Evolutionary conservation across 1,140 invertebrate species (phyloP), one percentile per base, ranked within the genome.

Genomic region (Drosophila ficusphila): DNA sequence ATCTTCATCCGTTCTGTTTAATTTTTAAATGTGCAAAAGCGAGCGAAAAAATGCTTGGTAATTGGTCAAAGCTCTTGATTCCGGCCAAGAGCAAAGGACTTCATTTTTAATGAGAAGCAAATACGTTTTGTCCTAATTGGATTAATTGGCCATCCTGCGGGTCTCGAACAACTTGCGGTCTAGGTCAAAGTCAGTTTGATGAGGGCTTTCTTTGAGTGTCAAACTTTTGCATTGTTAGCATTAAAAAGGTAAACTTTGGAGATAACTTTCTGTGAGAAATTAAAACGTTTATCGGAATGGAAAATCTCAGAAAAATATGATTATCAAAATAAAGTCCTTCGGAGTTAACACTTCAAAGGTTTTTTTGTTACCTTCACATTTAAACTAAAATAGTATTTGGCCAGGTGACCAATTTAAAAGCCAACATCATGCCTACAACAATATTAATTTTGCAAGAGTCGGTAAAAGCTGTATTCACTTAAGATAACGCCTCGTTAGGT

Each of bases 71-170:
- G 67, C 8, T 16, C 39, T 18, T 46, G 23, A 65, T 29, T 23
- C 29, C 33, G 33, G 21, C n/a, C 31, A 16, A 34, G 25, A 34
- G 58, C 25, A 31, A 11, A 3, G 18, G 18, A 41, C 12, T 67
- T 3, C 36, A 56, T 57, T 53, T 47, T 57, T 68, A 70, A 68
- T 56, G 52, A 70, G 44, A 70, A 42, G 62, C 46, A 69, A 70
- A 69, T 56, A 69, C 31, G 48, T 38, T 46, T 41, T 27, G 29
- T 16, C 27, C 65, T 68, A 69, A 69, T 69, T 69, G 62, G 48
- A 69, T 68, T 54, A 68, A 67, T 54, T 53, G 48, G 9, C 18
- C 38, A 31, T 68, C 38, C 48, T 67, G 31, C 38, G 48, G 65
- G 46, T n/a, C 12, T 16, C 1, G 23, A 19, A 27, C 14, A 38